phyloP scores from a whole-genome alignment of 2,797 vertebrate species.

The Molossus molossus region DNA sequence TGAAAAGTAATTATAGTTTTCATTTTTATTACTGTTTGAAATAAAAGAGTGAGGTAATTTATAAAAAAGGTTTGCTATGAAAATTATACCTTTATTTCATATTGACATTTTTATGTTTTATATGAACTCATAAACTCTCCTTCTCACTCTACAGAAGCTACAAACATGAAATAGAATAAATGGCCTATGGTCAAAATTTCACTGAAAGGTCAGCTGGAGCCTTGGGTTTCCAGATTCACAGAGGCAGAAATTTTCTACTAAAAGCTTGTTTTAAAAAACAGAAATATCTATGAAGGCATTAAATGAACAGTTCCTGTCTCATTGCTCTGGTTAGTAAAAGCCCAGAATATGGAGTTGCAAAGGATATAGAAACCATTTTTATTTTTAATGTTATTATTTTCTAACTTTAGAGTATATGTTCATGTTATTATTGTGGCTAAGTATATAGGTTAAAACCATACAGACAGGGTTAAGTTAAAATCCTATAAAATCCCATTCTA shows the following conservation, averaged over 20 bases:
- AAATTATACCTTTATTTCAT: constrained; percentile 72
- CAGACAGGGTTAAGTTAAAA: not conserved
- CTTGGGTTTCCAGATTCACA: constrained; percentile 52
- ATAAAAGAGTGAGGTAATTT: constrained; percentile 40
- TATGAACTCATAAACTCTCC: constrained; percentile 54
- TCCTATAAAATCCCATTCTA: not conserved
- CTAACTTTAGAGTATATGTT: constrained; percentile 25
- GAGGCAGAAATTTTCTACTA: constrained; percentile 35
- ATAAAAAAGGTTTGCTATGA: constrained; percentile 64
- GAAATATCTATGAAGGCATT: constrained; percentile 52
- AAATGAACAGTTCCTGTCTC: constrained; percentile 37
- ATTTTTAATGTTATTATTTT: constrained; percentile 70
- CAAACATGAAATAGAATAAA: constrained; percentile 73
- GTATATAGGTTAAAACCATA: not conserved
- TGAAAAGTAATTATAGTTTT: constrained; percentile 16
- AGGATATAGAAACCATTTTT: constrained; percentile 37
- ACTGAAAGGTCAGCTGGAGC: constrained; percentile 64
- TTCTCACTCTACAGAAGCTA: constrained; percentile 41
- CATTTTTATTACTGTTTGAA: constrained; percentile 61
- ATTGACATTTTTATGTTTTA: constrained; percentile 63
- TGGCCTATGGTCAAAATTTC: constrained; percentile 70
- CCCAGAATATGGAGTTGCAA: constrained; percentile 40
- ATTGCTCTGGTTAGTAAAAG: constrained; percentile 49
- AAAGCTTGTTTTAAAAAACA: constrained; percentile 36
- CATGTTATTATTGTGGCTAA: not conserved